These are phyloP conservation scores for Pristionchus arcanus DNA, from an alignment of 2,888 invertebrate genomes.

Conservation along the genomic window DNA sequence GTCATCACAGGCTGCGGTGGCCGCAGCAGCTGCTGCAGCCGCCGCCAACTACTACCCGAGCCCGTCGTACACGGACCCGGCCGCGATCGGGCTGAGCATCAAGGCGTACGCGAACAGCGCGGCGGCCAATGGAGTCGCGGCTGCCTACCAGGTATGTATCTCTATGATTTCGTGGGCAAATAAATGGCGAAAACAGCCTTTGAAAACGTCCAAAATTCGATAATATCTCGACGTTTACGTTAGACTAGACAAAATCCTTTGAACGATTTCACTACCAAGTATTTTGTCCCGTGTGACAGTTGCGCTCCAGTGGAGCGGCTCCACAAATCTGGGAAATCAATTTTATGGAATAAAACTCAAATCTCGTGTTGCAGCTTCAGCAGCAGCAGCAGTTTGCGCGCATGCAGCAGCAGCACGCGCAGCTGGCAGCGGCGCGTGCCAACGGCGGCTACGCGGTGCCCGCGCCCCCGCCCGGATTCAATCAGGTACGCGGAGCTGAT, in stretches of 20 bases:
- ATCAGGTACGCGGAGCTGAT: not conserved
- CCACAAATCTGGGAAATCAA: no score
- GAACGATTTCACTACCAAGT: no score
- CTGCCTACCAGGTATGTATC: not conserved
- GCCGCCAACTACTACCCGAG: slow-evolving; percentile 59
- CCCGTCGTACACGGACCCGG: slow-evolving; percentile 61
- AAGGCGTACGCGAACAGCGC: no score
- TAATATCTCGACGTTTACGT: no score
- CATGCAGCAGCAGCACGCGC: slow-evolving; percentile 12
- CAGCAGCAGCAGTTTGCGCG: not conserved
- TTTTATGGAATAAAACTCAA: no score
- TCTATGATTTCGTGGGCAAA: no score
- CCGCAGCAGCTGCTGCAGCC: slow-evolving; percentile 32
- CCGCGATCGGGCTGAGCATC: not conserved
- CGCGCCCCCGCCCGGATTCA: slow-evolving; percentile 38
- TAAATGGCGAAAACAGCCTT: no score
- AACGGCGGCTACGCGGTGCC: slow-evolving; percentile 8
- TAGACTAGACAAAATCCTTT: no score
- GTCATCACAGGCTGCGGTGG: not conserved
- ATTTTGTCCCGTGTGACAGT: no score
- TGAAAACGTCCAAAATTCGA: no score
- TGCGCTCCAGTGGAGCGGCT: no score
- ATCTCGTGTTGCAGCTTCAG: no score
- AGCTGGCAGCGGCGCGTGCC: not conserved
- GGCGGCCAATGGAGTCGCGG: not conserved